Base-by-base conservation (phyloP, 1,140 invertebrate species). In the Halictus rubicundus region DNA sequence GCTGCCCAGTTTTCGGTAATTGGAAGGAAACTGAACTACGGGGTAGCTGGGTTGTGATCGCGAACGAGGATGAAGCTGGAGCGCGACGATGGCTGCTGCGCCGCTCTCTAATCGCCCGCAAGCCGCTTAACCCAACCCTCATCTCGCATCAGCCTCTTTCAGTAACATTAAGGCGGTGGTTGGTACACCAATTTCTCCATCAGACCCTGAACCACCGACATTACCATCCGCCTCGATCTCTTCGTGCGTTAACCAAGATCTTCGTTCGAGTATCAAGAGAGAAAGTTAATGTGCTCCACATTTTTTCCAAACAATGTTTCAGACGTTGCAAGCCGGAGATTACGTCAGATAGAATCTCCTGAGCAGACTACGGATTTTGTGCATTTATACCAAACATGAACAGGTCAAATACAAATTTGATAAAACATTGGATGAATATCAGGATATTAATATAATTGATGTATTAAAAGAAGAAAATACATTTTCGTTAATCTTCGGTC, bases 91-190 rank as follows among this genome's bases (percentile, higher is more conserved):
- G 77, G 52, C 78, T 85, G 81, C 71, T 69, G 84, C 76, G 79
- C 74, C 78, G 81, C 81, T 86, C 88, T 89, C 81, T 89, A 90
- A 90, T 90, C 87, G 88, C 64, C 83, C 86, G 78, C 88, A 90
- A 90, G 87, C 89, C 88, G 89, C 88, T 90, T 90, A 90, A 82
- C 77, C 78, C 64, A 61, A 70, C 23, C 72, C 46, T 12, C 54
- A 9, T 49, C 52, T 68, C 61, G 57, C 32, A 60, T 72, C 82
- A 27, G 32, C 60, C 54, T 70, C 68, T 74, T 68, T 82, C 64
- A 54, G 63, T 52, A 69, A 63, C 59, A 69, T 70, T 81, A 78
- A 73, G 42, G 23, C 60, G 61, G 69, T 49, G 82, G 81, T 84
- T 66, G 73, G 59, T 81, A 81, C 79, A 84, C 74, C 74, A 84